Conservation (phyloP, 2,113 vertebrate species). For the Hypomesus transpacificus region DNA sequence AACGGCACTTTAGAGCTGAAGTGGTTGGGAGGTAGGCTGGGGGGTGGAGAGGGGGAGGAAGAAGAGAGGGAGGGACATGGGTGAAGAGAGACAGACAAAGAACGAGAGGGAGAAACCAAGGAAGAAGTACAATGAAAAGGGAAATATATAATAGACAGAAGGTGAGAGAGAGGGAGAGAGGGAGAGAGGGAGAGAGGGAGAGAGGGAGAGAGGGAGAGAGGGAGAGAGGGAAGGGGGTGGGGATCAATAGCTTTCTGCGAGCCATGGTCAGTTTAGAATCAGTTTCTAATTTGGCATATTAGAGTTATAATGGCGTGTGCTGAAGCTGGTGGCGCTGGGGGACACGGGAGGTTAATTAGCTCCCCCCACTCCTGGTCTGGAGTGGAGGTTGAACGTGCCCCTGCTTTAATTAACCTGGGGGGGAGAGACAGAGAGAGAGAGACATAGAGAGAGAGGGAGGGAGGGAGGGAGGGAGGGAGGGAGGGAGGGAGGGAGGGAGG, state of each 20-base stretch:
- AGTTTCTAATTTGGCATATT: constrained; percentile 66
- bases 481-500: no score
- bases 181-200: constrained; percentile 36
- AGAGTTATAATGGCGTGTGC: constrained; percentile 58
- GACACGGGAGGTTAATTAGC: constrained; percentile 63
- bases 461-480: no score
- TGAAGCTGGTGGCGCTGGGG: constrained; percentile 42
- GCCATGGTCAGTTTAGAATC: constrained; percentile 64
- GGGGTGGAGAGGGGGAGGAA: constrained; percentile 51
- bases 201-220: constrained; percentile 22
- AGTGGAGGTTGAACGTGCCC: constrained; percentile 50
- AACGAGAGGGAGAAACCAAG: constrained; percentile 5
- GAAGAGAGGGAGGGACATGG: neutral
- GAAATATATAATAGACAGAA: neutral
- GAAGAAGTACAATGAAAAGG: constrained; percentile 6
- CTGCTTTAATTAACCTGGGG: constrained; percentile 53
- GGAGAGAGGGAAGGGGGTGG: constrained; percentile 60
- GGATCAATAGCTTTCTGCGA: constrained; percentile 83
- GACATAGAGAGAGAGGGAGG: no score
- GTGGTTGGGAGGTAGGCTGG: constrained; percentile 78
- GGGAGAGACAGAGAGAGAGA: constrained; percentile 21
- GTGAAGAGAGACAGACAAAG: constrained; percentile 10
- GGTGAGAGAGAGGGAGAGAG: neutral
- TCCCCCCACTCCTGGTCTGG: constrained; percentile 50
- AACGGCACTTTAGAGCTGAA: constrained; percentile 80